Evolutionary conservation across 2,113 vertebrate species (phyloP).

Genomic region (Platysteira castanea): DNA sequence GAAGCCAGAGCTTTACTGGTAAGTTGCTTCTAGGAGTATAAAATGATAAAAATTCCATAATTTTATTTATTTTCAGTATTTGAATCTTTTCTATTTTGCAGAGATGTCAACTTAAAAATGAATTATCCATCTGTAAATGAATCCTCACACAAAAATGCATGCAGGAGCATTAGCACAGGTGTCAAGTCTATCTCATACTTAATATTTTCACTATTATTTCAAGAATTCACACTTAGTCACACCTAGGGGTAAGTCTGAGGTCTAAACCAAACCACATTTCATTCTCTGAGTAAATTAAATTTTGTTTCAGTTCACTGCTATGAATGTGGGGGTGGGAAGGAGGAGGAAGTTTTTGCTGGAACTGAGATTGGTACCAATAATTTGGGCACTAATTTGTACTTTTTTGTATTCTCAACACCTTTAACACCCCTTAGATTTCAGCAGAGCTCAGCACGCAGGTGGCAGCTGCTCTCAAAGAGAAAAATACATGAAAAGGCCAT

Average conservation of each 20-base stretch:
- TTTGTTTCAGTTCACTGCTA: neutral
- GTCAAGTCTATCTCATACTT: neutral
- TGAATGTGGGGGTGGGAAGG: rapidly evolving
- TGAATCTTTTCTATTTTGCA: neutral
- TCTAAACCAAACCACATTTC: neutral
- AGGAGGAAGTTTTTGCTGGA: neutral
- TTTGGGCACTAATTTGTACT: neutral
- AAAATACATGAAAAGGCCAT: neutral
- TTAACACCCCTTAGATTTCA: neutral
- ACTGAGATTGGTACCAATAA: neutral
- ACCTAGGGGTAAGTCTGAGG: neutral
- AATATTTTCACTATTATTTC: neutral
- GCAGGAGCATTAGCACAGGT: rapidly evolving
- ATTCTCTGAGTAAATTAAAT: neutral
- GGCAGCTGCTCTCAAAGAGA: neutral
- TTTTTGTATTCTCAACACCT: neutral
- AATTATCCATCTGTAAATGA: neutral
- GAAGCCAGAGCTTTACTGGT: neutral
- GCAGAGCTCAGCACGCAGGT: neutral
- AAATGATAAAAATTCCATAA: rapidly evolving
- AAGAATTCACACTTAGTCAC: neutral
- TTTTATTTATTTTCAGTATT: neutral
- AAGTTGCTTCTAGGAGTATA: neutral
- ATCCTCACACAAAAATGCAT: rapidly evolving
- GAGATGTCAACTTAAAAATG: neutral